Evolutionary conservation across 2,113 vertebrate genomes (phyloP).

Genomic region (Mystacornis crossleyi): DNA sequence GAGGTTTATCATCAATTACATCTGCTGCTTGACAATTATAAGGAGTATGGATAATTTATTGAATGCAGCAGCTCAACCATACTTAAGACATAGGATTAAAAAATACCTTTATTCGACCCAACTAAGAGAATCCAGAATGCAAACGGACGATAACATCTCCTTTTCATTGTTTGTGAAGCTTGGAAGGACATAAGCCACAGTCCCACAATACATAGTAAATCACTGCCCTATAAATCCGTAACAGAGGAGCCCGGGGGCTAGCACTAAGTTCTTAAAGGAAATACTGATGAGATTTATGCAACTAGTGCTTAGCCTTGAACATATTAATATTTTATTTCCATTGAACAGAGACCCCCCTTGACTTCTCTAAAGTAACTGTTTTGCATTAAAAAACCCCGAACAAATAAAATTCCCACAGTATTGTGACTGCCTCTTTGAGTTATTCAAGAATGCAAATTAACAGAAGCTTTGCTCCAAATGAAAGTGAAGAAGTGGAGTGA

Average conservation of each 20-base stretch:
- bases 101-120: background rate
- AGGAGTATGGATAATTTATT: background rate
- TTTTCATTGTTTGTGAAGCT: background rate
- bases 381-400: background rate
- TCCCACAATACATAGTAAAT: conserved; percentile 14
- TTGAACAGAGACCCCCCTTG: rapidly evolving
- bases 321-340: conserved; percentile 1
- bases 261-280: background rate
- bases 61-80: background rate
- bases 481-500: background rate
- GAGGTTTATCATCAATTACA: background rate
- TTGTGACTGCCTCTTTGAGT: background rate
- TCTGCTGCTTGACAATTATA: background rate
- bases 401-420: background rate
- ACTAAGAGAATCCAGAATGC: background rate
- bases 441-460: background rate
- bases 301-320: background rate
- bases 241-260: background rate
- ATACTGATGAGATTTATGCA: background rate
- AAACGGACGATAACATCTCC: background rate
- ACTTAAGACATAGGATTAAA: background rate
- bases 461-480: background rate
- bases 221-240: background rate
- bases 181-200: background rate
- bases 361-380: background rate